Conservation (phyloP, 2,113 vertebrate genomes). For the Pongo pygmaeus region DNA sequence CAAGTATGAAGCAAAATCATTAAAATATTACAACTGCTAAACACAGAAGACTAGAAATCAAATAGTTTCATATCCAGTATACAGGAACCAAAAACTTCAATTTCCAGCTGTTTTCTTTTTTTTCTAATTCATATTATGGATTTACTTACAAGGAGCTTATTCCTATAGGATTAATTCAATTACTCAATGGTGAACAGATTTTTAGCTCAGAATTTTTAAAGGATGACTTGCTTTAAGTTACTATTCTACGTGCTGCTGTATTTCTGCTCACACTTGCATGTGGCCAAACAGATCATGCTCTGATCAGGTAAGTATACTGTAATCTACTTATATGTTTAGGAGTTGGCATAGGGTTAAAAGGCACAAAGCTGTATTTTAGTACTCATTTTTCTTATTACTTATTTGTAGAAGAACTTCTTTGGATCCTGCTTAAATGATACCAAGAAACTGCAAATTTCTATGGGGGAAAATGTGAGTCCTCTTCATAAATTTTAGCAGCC, state of each 20-base stretch:
- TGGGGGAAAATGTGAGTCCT: neutral
- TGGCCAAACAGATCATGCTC: slow-evolving; percentile 49
- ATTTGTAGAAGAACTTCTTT: slow-evolving; percentile 68
- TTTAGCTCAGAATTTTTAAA: slow-evolving; percentile 37
- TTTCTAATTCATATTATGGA: slow-evolving; percentile 25
- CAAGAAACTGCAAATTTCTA: slow-evolving; percentile 75
- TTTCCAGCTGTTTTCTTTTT: slow-evolving; percentile 75
- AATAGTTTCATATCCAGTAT: slow-evolving; percentile 4
- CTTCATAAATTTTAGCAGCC: slow-evolving; percentile 74
- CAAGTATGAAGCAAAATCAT: slow-evolving; percentile 45
- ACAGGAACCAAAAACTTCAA: slow-evolving; percentile 67
- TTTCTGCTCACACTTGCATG: slow-evolving; percentile 32
- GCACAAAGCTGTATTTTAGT: slow-evolving; percentile 82
- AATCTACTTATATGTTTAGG: slow-evolving; percentile 67
- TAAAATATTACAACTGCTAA: slow-evolving; percentile 65
- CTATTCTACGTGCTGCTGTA: slow-evolving; percentile 34
- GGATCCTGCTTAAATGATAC: slow-evolving; percentile 70
- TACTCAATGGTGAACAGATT: neutral
- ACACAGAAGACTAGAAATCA: slow-evolving; percentile 68
- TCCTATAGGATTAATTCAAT: slow-evolving; percentile 27
- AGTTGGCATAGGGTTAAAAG: slow-evolving; percentile 80
- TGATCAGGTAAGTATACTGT: slow-evolving; percentile 43
- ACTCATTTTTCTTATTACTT: slow-evolving; percentile 69
- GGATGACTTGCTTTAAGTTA: slow-evolving; percentile 28
- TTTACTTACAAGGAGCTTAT: slow-evolving; percentile 53